A percentile compares a stretch with the other conserved stretches of the same genome.
phyloP scores from a whole-genome alignment of 2,888 invertebrate genomes.

The Thecophora atra region DNA sequence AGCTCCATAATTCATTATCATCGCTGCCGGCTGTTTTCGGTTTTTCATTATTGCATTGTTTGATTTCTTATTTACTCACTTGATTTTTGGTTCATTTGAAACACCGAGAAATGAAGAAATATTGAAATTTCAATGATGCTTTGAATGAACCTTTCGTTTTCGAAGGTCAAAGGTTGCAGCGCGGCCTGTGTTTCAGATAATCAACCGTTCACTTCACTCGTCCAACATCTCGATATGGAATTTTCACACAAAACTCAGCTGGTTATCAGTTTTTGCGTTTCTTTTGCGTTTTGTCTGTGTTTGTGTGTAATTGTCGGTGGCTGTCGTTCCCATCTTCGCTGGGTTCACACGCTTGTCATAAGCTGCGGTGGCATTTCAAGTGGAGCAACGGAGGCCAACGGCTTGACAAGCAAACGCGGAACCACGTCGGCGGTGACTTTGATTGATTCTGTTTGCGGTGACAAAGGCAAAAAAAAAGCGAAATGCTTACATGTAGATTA shows the following conservation, averaged over 20 bases:
- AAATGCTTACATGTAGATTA: not conserved
- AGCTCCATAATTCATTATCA: not conserved
- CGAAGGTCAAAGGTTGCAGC: too few species aligned
- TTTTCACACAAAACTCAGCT: too few species aligned
- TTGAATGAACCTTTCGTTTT: too few species aligned
- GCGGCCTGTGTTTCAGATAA: too few species aligned
- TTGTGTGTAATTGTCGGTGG: not conserved
- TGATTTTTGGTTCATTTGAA: not conserved
- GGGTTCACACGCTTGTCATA: conserved; percentile 24
- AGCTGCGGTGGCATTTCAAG: conserved; percentile 22
- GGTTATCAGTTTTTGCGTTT: too few species aligned
- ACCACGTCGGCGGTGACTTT: conserved; percentile 16
- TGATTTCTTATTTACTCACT: not conserved
- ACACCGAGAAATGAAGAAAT: not conserved
- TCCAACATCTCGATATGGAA: too few species aligned
- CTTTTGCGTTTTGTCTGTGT: not conserved
- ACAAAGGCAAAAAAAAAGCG: not conserved
- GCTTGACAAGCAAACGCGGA: conserved; percentile 19
- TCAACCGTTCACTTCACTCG: too few species aligned
- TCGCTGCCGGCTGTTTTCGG: not conserved
- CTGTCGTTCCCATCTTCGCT: not conserved
- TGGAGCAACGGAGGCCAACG: conserved; percentile 15
- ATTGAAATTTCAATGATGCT: not conserved
- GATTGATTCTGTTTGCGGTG: conserved; percentile 22
- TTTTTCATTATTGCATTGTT: not conserved